Base-by-base conservation (phyloP, 2,797 vertebrate species). In the Anisognathus igniventris region DNA sequence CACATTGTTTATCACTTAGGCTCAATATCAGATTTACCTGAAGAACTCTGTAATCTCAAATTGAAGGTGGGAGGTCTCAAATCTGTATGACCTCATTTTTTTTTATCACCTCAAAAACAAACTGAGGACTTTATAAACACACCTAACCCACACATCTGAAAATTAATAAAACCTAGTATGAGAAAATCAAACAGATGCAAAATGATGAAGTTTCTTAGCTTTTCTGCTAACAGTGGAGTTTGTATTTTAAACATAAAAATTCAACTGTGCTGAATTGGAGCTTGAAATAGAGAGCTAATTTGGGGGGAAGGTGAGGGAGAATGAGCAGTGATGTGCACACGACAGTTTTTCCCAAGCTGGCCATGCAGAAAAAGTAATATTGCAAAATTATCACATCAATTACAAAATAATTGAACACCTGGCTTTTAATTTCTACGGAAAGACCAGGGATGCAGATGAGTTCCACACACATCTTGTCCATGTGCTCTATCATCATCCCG, bases 241-340 rank as follows among this genome's bases (percentile, higher is more conserved):
- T 15, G 1, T 12, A 54, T 47, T 85, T 81, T 48, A 47, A 75
- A 57, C 6, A 22, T 19, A 18, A 66, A 74, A 56, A 14, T 7
- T 33, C 1, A 3, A 31, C 12, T 10, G 12, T 18, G 8, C 3
- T 58, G 30, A 73, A 81, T 0, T 70, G 21, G 31, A 73, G 31
- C 3, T 57, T 21, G 10, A 83, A 73, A 83, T 12, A 27, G 2
- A 51, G 14, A 56, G 21, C 2, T 64, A 25, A 62, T 27, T 7
- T 20, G 3, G 25, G 5, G 2, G 5, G 2, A 0, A 4, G 6
- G 8, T 31, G 39, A 39, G 14, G 14, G 14, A 79, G 11, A 78
- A 44, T 2, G 4, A 51, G 5, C 13, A n/a, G 10, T 25, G 10
- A 14, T 39, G 57, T 65, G 39, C 28, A 37, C 17, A 6, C 11